phyloP scores from a whole-genome alignment of 2,888 invertebrate genomes.

The Trissolcus japonicus region DNA sequence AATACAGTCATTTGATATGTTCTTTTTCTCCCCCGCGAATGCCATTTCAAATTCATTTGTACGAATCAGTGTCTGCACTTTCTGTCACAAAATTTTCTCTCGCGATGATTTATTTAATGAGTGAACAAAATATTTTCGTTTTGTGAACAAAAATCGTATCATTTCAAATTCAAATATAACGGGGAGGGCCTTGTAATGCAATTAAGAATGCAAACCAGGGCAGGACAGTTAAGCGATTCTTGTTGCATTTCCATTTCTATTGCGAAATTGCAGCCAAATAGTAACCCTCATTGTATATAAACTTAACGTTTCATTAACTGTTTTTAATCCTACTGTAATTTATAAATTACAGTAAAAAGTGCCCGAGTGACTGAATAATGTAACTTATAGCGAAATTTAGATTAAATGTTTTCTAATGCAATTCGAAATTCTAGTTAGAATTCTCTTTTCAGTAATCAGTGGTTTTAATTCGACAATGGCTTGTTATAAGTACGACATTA shows the following conservation, averaged over 20 bases:
- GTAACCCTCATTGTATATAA: conserved; percentile 22
- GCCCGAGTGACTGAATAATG: neutral
- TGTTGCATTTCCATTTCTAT: conserved; percentile 22
- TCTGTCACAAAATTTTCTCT: too few species aligned
- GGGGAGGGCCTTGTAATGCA: too few species aligned
- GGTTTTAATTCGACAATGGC: too few species aligned
- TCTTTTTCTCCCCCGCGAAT: neutral
- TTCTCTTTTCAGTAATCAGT: too few species aligned
- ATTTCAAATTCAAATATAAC: too few species aligned
- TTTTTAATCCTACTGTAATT: conserved; percentile 4
- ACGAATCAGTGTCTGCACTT: too few species aligned
- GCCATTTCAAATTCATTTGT: too few species aligned
- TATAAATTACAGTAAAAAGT: conserved; percentile 1
- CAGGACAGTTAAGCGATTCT: conserved; percentile 18
- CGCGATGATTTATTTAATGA: too few species aligned
- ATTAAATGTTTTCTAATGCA: neutral
- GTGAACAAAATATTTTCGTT: too few species aligned
- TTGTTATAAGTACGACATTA: too few species aligned
- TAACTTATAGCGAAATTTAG: neutral
- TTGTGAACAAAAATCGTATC: too few species aligned
- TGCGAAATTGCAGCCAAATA: conserved; percentile 26
- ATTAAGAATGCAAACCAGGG: conserved; percentile 11
- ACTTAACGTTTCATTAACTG: conserved; percentile 4
- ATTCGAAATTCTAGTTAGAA: neutral
- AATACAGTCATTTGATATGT: conserved; percentile 67